Percentiles rank a stretch among this genome's conserved stretches.
Evolutionary conservation across 2,113 vertebrate species (phyloP).

Genomic region (Mustela lutreola): DNA sequence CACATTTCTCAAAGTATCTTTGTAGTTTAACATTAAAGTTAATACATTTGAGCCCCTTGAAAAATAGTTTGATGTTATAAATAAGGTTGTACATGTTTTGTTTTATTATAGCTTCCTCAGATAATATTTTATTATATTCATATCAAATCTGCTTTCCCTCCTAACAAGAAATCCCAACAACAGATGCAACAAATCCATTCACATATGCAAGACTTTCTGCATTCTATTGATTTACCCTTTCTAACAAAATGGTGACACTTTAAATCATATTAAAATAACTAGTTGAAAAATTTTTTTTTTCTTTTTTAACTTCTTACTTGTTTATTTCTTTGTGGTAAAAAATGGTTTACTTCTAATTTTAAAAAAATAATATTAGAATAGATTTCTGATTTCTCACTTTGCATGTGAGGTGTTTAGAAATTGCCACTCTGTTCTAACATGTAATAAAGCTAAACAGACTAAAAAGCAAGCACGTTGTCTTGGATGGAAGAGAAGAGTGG

Average conservation of each 20-base stretch:
- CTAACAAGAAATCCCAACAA: not conserved
- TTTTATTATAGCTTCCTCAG: not conserved
- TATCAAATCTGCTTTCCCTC: not conserved
- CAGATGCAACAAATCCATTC: not conserved
- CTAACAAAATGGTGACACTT: not conserved
- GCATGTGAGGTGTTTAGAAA: not conserved
- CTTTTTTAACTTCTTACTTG: not conserved
- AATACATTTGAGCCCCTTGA: not conserved
- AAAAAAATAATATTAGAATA: not conserved
- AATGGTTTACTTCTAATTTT: not conserved
- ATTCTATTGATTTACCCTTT: not conserved
- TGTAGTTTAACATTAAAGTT: not conserved
- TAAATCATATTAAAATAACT: not conserved
- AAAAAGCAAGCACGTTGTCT: not conserved
- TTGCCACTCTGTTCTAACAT: not conserved
- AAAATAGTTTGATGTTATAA: not conserved
- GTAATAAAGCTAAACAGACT: not conserved
- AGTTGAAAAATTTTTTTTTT: not conserved
- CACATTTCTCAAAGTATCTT: not conserved
- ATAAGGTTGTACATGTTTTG: not conserved
- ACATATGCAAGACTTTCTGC: not conserved
- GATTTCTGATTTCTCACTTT: not conserved
- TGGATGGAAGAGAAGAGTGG: not conserved
- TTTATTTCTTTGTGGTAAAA: not conserved
- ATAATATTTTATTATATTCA: not conserved